Conservation (phyloP, 2,797 vertebrate species). For the Bradypodion pumilum region DNA sequence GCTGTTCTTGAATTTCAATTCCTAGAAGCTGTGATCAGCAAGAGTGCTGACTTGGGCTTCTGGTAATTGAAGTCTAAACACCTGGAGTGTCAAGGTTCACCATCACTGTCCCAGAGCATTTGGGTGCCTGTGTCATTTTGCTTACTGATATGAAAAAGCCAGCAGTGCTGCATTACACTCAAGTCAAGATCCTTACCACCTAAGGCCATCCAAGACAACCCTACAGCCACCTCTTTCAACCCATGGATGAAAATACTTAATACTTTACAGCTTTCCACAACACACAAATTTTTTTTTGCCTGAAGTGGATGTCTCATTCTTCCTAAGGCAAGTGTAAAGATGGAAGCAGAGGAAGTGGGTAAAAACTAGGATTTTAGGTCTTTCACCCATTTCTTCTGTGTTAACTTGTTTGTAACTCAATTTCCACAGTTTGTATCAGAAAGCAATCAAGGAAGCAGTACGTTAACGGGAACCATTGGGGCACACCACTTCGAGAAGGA, state of each 20-base stretch:
- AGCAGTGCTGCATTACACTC: background rate
- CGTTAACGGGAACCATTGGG: background rate
- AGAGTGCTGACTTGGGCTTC: too few species aligned
- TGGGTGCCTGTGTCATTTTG: background rate
- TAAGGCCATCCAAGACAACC: background rate
- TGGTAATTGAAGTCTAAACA: too few species aligned
- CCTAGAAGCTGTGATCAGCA: too few species aligned
- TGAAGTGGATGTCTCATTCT: background rate
- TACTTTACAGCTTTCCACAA: background rate
- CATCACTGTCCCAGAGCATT: too few species aligned
- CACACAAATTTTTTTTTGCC: background rate
- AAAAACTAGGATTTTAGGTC: background rate
- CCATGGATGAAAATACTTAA: background rate
- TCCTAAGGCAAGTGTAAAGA: background rate
- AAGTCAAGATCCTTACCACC: background rate
- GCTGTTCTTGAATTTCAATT: too few species aligned
- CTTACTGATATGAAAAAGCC: background rate
- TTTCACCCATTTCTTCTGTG: background rate
- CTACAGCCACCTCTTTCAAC: background rate
- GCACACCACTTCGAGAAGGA: background rate
- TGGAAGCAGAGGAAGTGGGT: background rate
- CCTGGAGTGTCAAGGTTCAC: too few species aligned
- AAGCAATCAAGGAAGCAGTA: background rate
- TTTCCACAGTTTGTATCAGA: background rate
- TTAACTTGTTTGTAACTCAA: background rate